phyloP scores from a whole-genome alignment of 2,113 vertebrate species.

The Nibea albiflora region DNA sequence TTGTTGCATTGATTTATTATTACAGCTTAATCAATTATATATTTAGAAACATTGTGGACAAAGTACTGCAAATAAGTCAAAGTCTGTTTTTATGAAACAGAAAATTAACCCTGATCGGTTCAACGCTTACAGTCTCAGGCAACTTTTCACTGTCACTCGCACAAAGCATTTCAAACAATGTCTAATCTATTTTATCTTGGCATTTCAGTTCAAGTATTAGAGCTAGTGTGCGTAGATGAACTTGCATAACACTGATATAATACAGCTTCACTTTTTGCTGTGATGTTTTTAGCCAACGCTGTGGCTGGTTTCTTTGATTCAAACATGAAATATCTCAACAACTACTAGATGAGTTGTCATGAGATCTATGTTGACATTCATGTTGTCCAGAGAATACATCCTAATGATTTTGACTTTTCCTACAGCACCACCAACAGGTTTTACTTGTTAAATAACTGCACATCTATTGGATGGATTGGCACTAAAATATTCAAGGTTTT shows the following conservation, averaged over 20 bases:
- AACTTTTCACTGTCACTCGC: conserved; percentile 5
- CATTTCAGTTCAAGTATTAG: neutral
- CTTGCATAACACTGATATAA: neutral
- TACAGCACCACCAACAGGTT: neutral
- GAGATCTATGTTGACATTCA: neutral
- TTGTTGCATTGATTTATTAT: conserved; percentile 9
- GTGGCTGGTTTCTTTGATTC: neutral
- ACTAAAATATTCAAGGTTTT: neutral
- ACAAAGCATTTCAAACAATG: neutral
- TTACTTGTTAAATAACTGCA: neutral
- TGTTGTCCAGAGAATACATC: neutral
- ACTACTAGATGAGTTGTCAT: neutral
- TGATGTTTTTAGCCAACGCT: too few species aligned
- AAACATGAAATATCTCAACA: neutral
- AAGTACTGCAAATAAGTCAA: conserved; percentile 13
- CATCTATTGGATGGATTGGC: neutral
- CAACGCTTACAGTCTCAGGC: conserved; percentile 7
- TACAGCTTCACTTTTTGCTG: neutral
- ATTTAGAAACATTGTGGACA: conserved; percentile 12
- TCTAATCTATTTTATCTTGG: neutral
- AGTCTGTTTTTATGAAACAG: conserved; percentile 10
- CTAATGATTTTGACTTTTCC: neutral
- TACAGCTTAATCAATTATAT: conserved; percentile 16
- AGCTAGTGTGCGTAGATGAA: neutral
- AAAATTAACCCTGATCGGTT: neutral